These are phyloP conservation scores for Eremobia ochroleuca DNA, from an alignment of 2,888 invertebrate species.

Conservation along the genomic window DNA sequence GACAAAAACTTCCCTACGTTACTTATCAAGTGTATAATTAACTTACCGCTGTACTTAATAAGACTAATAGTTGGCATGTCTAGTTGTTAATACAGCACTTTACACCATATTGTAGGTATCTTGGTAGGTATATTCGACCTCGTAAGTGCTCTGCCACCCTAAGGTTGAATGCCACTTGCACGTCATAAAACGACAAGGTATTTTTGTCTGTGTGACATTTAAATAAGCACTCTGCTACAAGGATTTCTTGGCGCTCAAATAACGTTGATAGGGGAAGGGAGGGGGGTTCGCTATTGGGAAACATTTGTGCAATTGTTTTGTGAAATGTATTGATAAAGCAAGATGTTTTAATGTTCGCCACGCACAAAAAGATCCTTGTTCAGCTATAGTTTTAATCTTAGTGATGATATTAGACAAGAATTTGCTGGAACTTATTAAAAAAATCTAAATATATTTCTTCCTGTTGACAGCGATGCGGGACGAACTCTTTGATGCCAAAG, in stretches of 20 bases:
- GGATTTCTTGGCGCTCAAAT: not conserved
- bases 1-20: conserved; percentile 44
- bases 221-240: not conserved
- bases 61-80: conserved; percentile 47
- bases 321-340: not conserved
- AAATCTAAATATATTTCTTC: too few relatives aligned
- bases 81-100: conserved; percentile 27
- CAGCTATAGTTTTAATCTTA: not conserved
- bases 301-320: not conserved
- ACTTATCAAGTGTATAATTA: conserved; percentile 53
- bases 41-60: conserved; percentile 42
- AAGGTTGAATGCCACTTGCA: not conserved
- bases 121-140: not conserved
- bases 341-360: not conserved
- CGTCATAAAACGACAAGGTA: not conserved
- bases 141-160: not conserved
- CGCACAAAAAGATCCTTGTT: not conserved
- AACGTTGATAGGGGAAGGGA: too few relatives aligned
- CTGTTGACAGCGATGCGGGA: too few relatives aligned
- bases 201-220: not conserved
- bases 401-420: not conserved
- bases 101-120: conserved; percentile 20
- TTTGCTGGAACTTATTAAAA: not conserved
- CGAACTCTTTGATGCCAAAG: too few relatives aligned
- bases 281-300: too few relatives aligned